Base-by-base conservation (phyloP, 2,113 vertebrate genomes). In the Sminthopsis crassicaudata region DNA sequence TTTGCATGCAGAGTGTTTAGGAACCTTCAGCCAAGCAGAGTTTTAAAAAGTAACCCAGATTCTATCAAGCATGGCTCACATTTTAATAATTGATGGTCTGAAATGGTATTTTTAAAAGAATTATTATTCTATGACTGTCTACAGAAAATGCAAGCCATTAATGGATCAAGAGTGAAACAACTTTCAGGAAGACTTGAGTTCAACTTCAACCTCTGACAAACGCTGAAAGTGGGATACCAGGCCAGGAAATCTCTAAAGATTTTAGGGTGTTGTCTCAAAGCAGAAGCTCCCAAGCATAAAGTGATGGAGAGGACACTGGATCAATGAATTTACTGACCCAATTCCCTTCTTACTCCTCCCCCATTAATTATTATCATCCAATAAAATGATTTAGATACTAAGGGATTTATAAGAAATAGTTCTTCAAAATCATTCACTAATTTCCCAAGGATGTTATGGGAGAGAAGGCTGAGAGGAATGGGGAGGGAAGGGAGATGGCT, bases 1-100 rank as follows among this genome's bases (percentile, higher is more conserved):
- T 51, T 97, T 95, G 57, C 91, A 27, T 96, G 95, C 84, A 0
- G 30, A 94, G 91, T 94, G 89, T 96, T 89, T 50, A n/a, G 91
- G 36, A 93, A 88, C 51, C 26, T 93, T 96, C 10, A 0, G 30
- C 55, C 46, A 26, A 94, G 12, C 25, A 90, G 94, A 95, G 67
- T 55, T 84, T 84, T 42, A 96, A 94, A 91, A 94, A n/a, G 46
- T 0, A 90, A 90, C 89, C 51, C 36, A 4, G 76, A 89, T 67
- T 90, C n/a, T 93, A 30, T 0, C 8, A 92, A 93, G 89, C 57
- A 50, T 8, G 5, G 91, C 50, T 94, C 42, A 51, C 12, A 36
- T 48, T 90, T 97, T 89, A 95, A 94, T 94, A 91, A 91, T 57
- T 57, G 3, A 92, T 55, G 93, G 30, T 48, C 26, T 25, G 76